Conservation (phyloP, 2,888 invertebrate genomes). For the Azorinus chamasolen region DNA sequence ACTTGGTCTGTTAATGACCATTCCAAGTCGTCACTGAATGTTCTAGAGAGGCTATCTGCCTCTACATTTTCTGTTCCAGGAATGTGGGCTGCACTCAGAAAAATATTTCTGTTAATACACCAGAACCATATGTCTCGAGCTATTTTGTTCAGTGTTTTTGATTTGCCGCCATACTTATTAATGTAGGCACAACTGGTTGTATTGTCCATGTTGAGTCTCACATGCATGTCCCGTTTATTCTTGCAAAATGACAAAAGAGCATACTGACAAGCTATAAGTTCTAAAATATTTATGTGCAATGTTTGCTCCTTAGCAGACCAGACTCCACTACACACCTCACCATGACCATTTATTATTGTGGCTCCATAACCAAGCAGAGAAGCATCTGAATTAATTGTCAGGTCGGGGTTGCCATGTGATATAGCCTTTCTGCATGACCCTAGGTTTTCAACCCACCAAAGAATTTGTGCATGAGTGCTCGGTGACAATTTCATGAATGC, state of each 20-base stretch:
- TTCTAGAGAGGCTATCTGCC: slow-evolving; percentile 45
- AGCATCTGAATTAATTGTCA: slow-evolving; percentile 13
- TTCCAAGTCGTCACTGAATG: slow-evolving; percentile 51
- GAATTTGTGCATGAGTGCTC: neutral
- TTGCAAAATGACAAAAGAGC: slow-evolving; percentile 23
- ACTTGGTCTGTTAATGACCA: slow-evolving; percentile 33
- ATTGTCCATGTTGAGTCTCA: slow-evolving; percentile 32
- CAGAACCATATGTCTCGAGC: slow-evolving; percentile 36
- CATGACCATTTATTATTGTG: neutral
- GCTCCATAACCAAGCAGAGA: slow-evolving; percentile 18
- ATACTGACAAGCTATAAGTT: slow-evolving; percentile 34
- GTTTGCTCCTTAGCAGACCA: slow-evolving; percentile 35
- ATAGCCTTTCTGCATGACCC: neutral
- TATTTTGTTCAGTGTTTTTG: slow-evolving; percentile 22
- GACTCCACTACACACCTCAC: slow-evolving; percentile 7
- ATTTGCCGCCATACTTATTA: slow-evolving; percentile 49
- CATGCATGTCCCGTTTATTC: slow-evolving; percentile 6
- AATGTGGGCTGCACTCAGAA: slow-evolving; percentile 42
- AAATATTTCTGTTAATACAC: slow-evolving; percentile 24
- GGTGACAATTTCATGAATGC: slow-evolving; percentile 7
- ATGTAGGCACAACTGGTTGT: slow-evolving; percentile 50
- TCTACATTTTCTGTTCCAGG: slow-evolving; percentile 35
- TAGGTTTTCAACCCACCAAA: slow-evolving; percentile 19
- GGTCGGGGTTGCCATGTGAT: slow-evolving; percentile 3
- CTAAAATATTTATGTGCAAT: slow-evolving; percentile 42